Evolutionary conservation across 2,888 invertebrate genomes (phyloP).

Genomic region (Netelia melanura): DNA sequence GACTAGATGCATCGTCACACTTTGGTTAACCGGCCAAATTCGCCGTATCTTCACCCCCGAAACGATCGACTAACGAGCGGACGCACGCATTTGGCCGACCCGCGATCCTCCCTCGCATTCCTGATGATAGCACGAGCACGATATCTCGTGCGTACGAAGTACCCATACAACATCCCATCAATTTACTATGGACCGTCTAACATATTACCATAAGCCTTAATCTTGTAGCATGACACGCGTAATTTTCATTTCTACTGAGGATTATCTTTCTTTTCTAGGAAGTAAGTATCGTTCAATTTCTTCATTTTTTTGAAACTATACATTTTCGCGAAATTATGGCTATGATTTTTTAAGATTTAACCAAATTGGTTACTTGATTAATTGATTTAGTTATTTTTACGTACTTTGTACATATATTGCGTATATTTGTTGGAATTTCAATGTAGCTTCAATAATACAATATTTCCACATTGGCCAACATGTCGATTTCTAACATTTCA

Average conservation of each 20-base stretch:
- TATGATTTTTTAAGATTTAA: too few relatives aligned
- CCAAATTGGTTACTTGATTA: too few relatives aligned
- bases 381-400: too few relatives aligned
- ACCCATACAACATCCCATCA: constrained; percentile 44
- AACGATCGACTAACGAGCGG: constrained; percentile 78
- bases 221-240: constrained; percentile 14
- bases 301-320: not conserved
- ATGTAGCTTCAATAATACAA: too few relatives aligned
- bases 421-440: too few relatives aligned
- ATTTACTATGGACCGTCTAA: constrained; percentile 22
- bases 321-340: too few relatives aligned
- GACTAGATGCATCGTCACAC: constrained; percentile 80
- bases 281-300: constrained; percentile 11
- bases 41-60: constrained; percentile 76
- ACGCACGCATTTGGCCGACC: constrained; percentile 72
- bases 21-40: constrained; percentile 79
- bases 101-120: constrained; percentile 66
- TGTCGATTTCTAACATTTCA: too few relatives aligned
- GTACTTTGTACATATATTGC: too few relatives aligned
- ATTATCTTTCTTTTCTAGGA: not conserved
- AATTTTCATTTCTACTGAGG: not conserved
- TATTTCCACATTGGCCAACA: too few relatives aligned
- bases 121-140: constrained; percentile 62
- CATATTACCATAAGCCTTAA: constrained; percentile 26
- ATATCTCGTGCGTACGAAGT: constrained; percentile 54